Base-by-base conservation (phyloP, 1,140 invertebrate species). In the Drosophila pectinifera region DNA sequence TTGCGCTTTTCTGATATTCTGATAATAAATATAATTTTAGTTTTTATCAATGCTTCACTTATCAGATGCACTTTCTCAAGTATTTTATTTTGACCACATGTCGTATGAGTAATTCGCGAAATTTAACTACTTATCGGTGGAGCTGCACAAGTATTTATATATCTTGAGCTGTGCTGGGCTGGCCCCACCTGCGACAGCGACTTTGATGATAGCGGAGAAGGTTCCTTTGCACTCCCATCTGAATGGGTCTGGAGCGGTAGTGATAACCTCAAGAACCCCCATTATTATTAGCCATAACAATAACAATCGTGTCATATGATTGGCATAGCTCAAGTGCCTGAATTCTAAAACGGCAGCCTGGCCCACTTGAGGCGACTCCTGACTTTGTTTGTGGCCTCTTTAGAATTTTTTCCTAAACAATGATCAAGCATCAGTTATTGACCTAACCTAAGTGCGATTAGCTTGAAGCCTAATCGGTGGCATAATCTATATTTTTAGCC, bases 401-500 rank as follows among this genome's bases (percentile, higher is more conserved):
- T 46, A 31, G 18, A 36, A 18, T 31, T 51, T 51, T 34, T 34
- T 34, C n/a, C n/a, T 51, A 14, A 20, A 34, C 31, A 6, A n/a
- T 36, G 24, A 57, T 56, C n/a, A 13, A 26, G 31, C 8, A 36
- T n/a, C 11, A 34, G 68, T 39, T 72, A 72, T 70, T 59, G 84
- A 88, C 84, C 83, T 88, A 83, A 48, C 72, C 80, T 73, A 88
- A 77, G 51, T 28, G 16, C 42, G 18, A 68, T 82, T 58, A 45
- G 45, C 67, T 80, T 77, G n/a, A 20, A 41, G 34, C 39, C 20
- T 48, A 57, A 65, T 75, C 73, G n/a, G 36, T 22, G 26, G 10
- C 11, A 28, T 57, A 62, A 36, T 22, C 57, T 61, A 11, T 41
- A 54, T 38, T 38, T 54, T 42, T 26, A 64, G 36, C 13, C 45